These are phyloP conservation scores for Apantesis nais DNA, from an alignment of 2,888 invertebrate species.

Conservation along the genomic window DNA sequence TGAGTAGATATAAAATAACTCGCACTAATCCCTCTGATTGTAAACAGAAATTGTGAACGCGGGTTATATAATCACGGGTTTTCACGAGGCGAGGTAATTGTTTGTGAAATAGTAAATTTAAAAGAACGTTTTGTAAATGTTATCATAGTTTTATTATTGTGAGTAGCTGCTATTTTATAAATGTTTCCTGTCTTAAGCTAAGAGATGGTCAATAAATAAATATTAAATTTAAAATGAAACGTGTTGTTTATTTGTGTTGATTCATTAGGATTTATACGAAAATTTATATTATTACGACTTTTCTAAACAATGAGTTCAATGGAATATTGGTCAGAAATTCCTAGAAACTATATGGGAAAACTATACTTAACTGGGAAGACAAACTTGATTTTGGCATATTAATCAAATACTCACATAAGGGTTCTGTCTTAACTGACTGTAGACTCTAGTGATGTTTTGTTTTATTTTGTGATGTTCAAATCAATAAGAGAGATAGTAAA, in stretches of 20 bases:
- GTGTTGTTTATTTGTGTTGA: conserved; percentile 28
- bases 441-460: not conserved
- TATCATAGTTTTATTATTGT: conserved; percentile 80
- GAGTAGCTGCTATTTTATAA: conserved; percentile 82
- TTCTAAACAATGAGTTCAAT: not conserved
- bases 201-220: conserved; percentile 80
- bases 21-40: too few relatives aligned
- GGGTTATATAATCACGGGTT: conserved; percentile 21
- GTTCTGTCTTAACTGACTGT: not conserved
- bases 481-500: not conserved
- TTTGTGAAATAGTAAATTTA: conserved; percentile 59
- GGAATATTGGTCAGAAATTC: conserved; percentile 1
- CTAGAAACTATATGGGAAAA: conserved; percentile 2
- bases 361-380: not conserved
- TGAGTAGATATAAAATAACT: too few relatives aligned
- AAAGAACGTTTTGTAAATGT: conserved; percentile 73
- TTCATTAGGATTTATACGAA: not conserved
- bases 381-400: not conserved
- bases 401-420: not conserved
- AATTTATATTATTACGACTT: not conserved
- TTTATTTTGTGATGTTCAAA: not conserved
- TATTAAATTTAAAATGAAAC: conserved; percentile 63
- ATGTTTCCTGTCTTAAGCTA: conserved; percentile 82
- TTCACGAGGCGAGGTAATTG: conserved; percentile 57
- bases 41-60: conserved; percentile 18